These are phyloP conservation scores for Theristus sp. DNA, from an alignment of 2,888 invertebrate species.

Conservation along the genomic window DNA sequence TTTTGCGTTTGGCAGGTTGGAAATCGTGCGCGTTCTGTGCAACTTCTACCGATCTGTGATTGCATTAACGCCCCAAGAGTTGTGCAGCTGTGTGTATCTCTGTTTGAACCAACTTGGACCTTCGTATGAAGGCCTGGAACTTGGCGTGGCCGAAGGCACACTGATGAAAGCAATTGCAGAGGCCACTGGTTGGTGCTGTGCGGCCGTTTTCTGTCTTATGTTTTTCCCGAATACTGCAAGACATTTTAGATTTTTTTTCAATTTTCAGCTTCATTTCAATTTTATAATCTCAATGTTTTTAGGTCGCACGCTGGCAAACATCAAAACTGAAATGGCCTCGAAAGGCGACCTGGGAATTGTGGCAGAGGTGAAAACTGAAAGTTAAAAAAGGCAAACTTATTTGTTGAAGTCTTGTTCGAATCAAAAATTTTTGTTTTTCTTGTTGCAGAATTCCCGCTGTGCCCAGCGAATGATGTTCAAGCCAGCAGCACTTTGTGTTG, in stretches of 20 bases:
- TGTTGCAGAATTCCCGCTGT: slow-evolving; percentile 28
- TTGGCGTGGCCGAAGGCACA: slow-evolving; percentile 83
- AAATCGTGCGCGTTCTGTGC: slow-evolving; percentile 70
- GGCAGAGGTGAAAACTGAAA: slow-evolving; percentile 59
- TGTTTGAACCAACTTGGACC: slow-evolving; percentile 90
- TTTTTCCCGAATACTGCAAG: too few species aligned
- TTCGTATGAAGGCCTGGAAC: slow-evolving; percentile 74
- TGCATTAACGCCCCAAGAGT: slow-evolving; percentile 64
- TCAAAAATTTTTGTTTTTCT: not conserved
- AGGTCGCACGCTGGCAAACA: slow-evolving; percentile 53
- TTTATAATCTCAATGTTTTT: not conserved
- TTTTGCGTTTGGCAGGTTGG: slow-evolving; percentile 43
- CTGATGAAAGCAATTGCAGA: slow-evolving; percentile 82
- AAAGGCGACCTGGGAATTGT: slow-evolving; percentile 76
- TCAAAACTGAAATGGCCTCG: slow-evolving; percentile 50
- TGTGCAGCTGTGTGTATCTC: slow-evolving; percentile 71
- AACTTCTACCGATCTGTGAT: slow-evolving; percentile 84
- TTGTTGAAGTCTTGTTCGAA: too few species aligned
- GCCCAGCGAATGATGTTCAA: slow-evolving; percentile 72
- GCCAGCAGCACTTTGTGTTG: slow-evolving; percentile 54
- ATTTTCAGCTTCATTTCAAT: not conserved
- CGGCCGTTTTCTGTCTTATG: not conserved
- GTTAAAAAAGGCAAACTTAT: not conserved
- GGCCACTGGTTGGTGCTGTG: slow-evolving; percentile 46
- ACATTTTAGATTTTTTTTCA: too few species aligned